phyloP scores from a whole-genome alignment of 53 echinoderm and acorn worm genomes.

The Zoroaster sp. region DNA sequence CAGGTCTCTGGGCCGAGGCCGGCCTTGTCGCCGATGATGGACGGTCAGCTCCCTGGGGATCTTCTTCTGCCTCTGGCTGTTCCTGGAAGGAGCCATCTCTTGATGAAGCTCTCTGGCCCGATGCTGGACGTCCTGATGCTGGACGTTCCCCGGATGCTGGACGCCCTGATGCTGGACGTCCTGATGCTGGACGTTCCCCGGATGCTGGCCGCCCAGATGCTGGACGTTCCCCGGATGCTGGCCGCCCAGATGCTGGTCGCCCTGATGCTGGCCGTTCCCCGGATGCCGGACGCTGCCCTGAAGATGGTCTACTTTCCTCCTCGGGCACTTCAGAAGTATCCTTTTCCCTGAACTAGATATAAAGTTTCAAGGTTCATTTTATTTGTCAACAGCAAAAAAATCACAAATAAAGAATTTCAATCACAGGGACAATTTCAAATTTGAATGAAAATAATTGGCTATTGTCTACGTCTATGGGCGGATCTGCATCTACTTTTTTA shows the following conservation, averaged over 20 bases:
- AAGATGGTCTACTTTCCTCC: neutral
- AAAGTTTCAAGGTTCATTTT: neutral
- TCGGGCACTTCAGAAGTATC: conserved; percentile 48
- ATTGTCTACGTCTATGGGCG: no score
- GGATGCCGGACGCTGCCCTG: conserved; percentile 19
- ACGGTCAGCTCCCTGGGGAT: conserved; percentile 24
- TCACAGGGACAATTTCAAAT: no score
- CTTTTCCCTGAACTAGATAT: conserved; percentile 43
- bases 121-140: no score
- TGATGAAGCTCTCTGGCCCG: conserved; percentile 1
- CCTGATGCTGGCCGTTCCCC: conserved; percentile 1
- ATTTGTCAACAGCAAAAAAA: neutral
- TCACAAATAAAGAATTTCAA: neutral
- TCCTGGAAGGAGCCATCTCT: conserved; percentile 16
- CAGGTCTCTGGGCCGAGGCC: conserved; percentile 50
- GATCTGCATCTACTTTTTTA: no score
- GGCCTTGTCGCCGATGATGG: conserved; percentile 51
- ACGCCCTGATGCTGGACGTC: conserved; percentile 12
- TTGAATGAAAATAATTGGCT: no score
- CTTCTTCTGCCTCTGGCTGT: neutral
- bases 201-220: conserved; percentile 22
- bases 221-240: conserved; percentile 12
- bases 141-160: conserved; percentile 40
- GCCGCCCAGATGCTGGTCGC: neutral
- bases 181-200: conserved; percentile 38